Conservation (phyloP, 2,888 invertebrate species). For the Hirtodrosophila histrioides region DNA sequence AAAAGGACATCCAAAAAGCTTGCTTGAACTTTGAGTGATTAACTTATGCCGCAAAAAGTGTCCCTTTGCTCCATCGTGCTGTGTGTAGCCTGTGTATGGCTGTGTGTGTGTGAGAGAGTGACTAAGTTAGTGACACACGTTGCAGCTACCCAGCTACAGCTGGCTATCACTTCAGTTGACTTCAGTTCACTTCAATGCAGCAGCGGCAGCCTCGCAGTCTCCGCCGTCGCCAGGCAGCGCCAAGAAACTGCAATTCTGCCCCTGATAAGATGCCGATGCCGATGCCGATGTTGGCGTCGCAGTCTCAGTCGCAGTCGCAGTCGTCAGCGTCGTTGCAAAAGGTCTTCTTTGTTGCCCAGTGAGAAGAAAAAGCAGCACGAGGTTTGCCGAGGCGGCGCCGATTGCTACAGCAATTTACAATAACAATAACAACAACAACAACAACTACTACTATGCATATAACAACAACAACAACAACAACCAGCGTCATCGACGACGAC, state of each 20-base stretch:
- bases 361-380: slow-evolving; percentile 69
- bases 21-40: too few relatives aligned
- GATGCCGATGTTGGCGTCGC: slow-evolving; percentile 44
- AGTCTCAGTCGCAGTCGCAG: slow-evolving; percentile 4
- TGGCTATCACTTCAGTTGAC: slow-evolving; percentile 63
- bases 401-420: slow-evolving; percentile 73
- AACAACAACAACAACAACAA: slow-evolving; percentile 56
- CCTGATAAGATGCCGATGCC: slow-evolving; percentile 66
- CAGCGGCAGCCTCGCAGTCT: slow-evolving; percentile 63
- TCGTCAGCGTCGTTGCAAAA: slow-evolving; percentile 50
- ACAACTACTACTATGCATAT: slow-evolving; percentile 57
- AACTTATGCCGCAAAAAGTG: too few relatives aligned
- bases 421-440: slow-evolving; percentile 54
- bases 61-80: neutral
- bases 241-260: slow-evolving; percentile 52
- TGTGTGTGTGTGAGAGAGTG: slow-evolving; percentile 39
- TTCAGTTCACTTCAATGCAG: slow-evolving; percentile 49
- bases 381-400: slow-evolving; percentile 74
- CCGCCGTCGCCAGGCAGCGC: slow-evolving; percentile 27
- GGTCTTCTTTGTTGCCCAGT: slow-evolving; percentile 75
- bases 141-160: slow-evolving; percentile 53
- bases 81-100: slow-evolving; percentile 5
- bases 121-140: slow-evolving; percentile 61
- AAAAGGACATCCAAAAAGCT: too few relatives aligned
- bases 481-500: slow-evolving; percentile 73